phyloP scores from a whole-genome alignment of 2,113 vertebrate genomes.

The Malurus melanocephalus region DNA sequence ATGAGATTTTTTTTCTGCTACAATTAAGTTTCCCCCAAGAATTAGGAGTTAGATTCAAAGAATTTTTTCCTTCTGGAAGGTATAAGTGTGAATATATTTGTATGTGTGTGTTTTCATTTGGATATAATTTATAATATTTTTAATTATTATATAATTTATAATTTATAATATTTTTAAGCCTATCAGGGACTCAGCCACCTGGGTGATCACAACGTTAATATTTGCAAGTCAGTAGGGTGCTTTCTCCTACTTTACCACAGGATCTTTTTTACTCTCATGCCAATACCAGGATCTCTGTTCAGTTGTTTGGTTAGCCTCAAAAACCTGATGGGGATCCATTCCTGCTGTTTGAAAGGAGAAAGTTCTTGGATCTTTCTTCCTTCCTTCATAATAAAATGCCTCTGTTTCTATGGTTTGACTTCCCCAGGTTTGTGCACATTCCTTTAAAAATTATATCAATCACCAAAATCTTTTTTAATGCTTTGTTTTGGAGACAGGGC shows the following conservation, averaged over 20 bases:
- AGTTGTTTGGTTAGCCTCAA: not conserved
- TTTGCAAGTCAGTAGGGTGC: not conserved
- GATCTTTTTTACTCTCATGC: not conserved
- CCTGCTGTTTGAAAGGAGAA: not conserved
- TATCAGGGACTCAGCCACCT: not conserved
- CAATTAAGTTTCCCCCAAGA: not conserved
- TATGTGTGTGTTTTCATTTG: not conserved
- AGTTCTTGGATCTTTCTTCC: not conserved
- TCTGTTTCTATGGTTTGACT: not conserved
- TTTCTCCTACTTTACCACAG: not conserved
- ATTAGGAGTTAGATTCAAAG: not conserved
- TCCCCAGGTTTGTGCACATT: not conserved
- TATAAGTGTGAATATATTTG: not conserved
- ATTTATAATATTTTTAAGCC: not conserved
- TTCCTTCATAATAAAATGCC: not conserved
- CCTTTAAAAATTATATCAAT: not conserved
- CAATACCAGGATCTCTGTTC: not conserved
- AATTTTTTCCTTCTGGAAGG: not conserved
- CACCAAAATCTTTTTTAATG: not conserved
- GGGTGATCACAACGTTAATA: not conserved
- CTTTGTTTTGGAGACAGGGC: not conserved
- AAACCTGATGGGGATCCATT: not conserved
- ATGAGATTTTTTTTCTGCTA: not conserved
- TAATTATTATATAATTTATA: no score
- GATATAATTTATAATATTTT: no score